phyloP scores from a whole-genome alignment of 2,888 invertebrate species.

The Stegophylla sp. region DNA sequence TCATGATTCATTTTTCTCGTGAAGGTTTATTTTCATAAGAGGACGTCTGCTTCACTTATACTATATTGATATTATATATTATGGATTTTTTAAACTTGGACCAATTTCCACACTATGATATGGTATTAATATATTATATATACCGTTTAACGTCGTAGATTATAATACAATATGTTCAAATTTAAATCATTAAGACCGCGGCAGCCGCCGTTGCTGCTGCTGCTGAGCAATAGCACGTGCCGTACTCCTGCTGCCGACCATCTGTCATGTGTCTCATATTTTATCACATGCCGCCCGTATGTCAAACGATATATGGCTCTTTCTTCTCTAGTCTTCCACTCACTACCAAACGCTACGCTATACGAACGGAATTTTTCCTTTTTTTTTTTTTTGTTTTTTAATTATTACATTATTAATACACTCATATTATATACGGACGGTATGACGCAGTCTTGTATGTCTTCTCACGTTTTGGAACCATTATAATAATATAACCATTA shows the following conservation, averaged over 20 bases:
- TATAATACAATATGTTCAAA: constrained; percentile 41
- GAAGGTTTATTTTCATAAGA: neutral
- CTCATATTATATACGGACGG: neutral
- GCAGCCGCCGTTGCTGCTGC: neutral
- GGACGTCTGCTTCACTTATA: neutral
- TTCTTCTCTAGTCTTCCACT: neutral
- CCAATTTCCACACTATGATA: neutral
- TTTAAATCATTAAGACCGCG: constrained; percentile 42
- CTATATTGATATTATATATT: no score
- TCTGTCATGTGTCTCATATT: constrained; percentile 52
- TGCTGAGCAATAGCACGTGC: constrained; percentile 42
- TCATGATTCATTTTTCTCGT: no score
- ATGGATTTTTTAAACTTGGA: neutral
- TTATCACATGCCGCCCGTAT: constrained; percentile 54
- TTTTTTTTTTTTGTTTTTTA: no score
- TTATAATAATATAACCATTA: no score
- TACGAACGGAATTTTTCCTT: constrained; percentile 1
- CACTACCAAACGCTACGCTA: neutral
- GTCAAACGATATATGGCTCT: constrained; percentile 33
- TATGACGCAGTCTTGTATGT: no score
- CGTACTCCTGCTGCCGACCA: constrained; percentile 40
- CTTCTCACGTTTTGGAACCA: no score
- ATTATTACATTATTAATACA: neutral
- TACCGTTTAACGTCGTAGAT: constrained; percentile 39
- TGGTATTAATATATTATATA: constrained; percentile 10